Evolutionary conservation across 1,140 invertebrate genomes (phyloP).

Genomic region (Trichonephila clavata): DNA sequence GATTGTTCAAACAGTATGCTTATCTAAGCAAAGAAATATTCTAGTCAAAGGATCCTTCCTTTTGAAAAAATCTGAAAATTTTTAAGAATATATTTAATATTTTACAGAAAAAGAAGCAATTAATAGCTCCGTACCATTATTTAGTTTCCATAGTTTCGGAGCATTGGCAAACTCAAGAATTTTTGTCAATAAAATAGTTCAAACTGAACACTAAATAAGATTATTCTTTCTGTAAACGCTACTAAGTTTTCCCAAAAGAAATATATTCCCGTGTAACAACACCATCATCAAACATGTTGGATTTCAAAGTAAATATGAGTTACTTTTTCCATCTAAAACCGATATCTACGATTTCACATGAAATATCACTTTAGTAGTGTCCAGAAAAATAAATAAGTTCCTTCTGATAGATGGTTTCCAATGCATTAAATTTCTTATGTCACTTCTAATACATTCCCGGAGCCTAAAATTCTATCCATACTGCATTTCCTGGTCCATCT

Average conservation of each 20-base stretch:
- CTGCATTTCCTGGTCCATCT: background rate
- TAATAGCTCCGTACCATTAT: too few relatives aligned
- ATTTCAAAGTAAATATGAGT: conserved; percentile 42
- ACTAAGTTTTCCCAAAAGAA: background rate
- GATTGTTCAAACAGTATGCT: too few relatives aligned
- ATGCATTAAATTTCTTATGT: conserved; percentile 59
- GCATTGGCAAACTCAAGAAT: too few relatives aligned
- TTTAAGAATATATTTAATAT: too few relatives aligned
- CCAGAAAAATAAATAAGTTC: conserved; percentile 10
- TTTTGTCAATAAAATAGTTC: too few relatives aligned
- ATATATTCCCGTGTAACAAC: background rate
- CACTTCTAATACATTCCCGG: conserved; percentile 36
- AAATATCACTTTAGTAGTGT: conserved; percentile 42
- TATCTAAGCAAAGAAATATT: too few relatives aligned
- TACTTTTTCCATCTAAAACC: conserved; percentile 39
- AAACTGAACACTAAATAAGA: too few relatives aligned
- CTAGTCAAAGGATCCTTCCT: too few relatives aligned
- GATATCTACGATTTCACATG: conserved; percentile 42
- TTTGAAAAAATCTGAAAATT: too few relatives aligned
- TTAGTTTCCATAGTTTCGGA: too few relatives aligned
- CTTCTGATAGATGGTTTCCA: conserved; percentile 61
- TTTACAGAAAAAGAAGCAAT: too few relatives aligned
- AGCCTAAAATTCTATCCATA: conserved; percentile 18
- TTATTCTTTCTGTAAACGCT: too few relatives aligned
- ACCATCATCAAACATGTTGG: conserved; percentile 34